Evolutionary conservation across 2,113 vertebrate genomes (phyloP), one percentile per base, ranked within the genome.

Genomic region (Hirundichthys speculiger): DNA sequence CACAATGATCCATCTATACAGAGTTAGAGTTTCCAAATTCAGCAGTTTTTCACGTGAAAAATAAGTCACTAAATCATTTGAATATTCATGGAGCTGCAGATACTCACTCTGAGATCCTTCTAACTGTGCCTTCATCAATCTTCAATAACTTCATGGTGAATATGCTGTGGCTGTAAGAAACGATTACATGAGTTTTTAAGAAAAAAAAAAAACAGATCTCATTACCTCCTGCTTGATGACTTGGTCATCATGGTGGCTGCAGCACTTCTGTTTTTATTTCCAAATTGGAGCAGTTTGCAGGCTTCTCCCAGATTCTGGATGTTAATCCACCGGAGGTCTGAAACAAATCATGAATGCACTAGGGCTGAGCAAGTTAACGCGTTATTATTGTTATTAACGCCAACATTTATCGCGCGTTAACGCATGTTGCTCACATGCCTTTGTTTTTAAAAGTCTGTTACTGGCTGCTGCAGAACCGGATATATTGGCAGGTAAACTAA

Each of bases 171-270:
- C 95, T 96, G 86, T 16, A 66, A 64, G 0, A 42, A 42, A 41
- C 9, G 38, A 39, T 39, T 13, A 39, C 8, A 39, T 39, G 38
- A 13, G 38, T 39, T 4, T 41, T 41, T 5, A 43, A 18, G 16
- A 43, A n/a, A 43, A 46, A 5, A 24, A 42, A 16, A 24, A 5
- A 41, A 24, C 22, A 1, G 18, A 24, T 3, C 5, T 0, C 12
- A n/a, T 64, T 89, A 87, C 96, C 96, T 97, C 84, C 96, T 93
- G 79, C 96, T 97, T 8, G 95, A 97, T 0, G 94, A 94, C 54
- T 95, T 94, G 85, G 96, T 96, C 91, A 95, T 92, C 87, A 93
- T 94, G 3, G 95, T 97, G 16, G 92, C 91, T 45, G 94, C 94
- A 68, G 94, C 93, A 50, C 93, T 96, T 88, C 94, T 75, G 80